A percentile compares a stretch with the other conserved stretches of the same genome.
Evolutionary conservation across 2,888 invertebrate species (phyloP).

Genomic region (Hemistola chrysoprasaria): DNA sequence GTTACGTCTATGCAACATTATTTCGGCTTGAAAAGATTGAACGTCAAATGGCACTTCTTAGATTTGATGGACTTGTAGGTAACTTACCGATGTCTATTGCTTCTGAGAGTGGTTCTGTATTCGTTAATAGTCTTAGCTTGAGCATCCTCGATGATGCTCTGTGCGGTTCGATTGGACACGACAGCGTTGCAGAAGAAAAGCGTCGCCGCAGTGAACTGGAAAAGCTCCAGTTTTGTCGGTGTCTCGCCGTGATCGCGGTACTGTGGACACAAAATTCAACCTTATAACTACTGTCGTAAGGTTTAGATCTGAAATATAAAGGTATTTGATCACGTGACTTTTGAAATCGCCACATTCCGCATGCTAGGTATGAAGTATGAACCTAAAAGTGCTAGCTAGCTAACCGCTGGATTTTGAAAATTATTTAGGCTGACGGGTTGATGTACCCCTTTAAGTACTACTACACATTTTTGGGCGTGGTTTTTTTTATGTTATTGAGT

Average conservation of each 20-base stretch:
- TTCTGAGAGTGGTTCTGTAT: conserved; percentile 73
- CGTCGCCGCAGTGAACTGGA: conserved; percentile 74
- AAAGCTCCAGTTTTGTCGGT: conserved; percentile 67
- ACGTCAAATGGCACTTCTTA: too few species aligned
- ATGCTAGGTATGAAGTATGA: too few species aligned
- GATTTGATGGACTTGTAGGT: background rate
- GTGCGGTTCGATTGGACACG: conserved; percentile 73
- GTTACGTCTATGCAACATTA: too few species aligned
- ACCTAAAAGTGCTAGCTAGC: too few species aligned
- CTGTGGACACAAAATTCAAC: conserved; percentile 34
- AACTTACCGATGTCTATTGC: conserved; percentile 76
- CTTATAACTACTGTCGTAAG: background rate
- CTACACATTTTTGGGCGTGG: too few species aligned
- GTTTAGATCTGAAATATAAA: background rate
- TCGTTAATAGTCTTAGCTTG: conserved; percentile 77
- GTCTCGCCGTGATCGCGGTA: conserved; percentile 67
- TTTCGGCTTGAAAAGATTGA: too few species aligned
- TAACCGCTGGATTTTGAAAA: too few species aligned
- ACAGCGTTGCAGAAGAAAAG: conserved; percentile 19
- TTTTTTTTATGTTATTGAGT: too few species aligned
- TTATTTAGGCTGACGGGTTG: too few species aligned
- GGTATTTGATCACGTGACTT: background rate
- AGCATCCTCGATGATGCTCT: conserved; percentile 76
- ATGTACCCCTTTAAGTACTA: too few species aligned
- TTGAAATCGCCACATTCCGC: too few species aligned